Base-by-base conservation (phyloP, 2,797 vertebrate genomes). In the Sebastolobus altivelis region DNA sequence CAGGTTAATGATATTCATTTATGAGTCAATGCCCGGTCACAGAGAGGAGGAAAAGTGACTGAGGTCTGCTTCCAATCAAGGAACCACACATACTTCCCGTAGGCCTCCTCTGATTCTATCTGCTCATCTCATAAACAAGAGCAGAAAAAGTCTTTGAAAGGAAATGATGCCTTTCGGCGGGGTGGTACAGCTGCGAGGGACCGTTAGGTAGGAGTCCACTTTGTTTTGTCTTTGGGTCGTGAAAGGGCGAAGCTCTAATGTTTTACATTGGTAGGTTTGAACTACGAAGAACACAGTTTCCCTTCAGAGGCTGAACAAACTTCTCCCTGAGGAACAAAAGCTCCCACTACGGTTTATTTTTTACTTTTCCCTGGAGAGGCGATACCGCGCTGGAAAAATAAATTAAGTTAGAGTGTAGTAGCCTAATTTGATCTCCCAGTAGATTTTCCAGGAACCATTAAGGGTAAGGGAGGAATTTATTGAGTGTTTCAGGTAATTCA, bases 61-160 rank as follows among this genome's bases (percentile, higher is more conserved):
- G 77, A 60, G 59, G 81, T 82, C 92, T 94, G 93, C 85, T 92
- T 92, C 92, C 72, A 87, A 82, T 94, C 91, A 93, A n/a, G 43
- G 74, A 85, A 77, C 84, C 76, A 27, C 84, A 81, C 72, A 83
- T 55, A 75, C 79, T 83, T 80, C 84, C 80, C 13, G 20, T 31
- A 13, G 29, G 49, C 85, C 79, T 77, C 61, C 29, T 75, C 72
- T 83, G 80, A 85, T 83, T 86, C 82, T 78, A 85, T 92, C 73
- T 56, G 79, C 74, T 90, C 82, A 80, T 90, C 82, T 82, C 65
- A 76, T 88, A 90, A 92, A 92, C 85, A 92, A 75, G 46, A 29
- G 16, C 16, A 63, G 65, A 31, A 27, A 54, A 76, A 54, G 73
- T 43, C 61, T 81, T 56, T 77, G 65, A 82, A 54, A 86, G 71